These are phyloP conservation scores for Scolopax mira DNA, from an alignment of 2,113 vertebrate species.

Conservation along the genomic window DNA sequence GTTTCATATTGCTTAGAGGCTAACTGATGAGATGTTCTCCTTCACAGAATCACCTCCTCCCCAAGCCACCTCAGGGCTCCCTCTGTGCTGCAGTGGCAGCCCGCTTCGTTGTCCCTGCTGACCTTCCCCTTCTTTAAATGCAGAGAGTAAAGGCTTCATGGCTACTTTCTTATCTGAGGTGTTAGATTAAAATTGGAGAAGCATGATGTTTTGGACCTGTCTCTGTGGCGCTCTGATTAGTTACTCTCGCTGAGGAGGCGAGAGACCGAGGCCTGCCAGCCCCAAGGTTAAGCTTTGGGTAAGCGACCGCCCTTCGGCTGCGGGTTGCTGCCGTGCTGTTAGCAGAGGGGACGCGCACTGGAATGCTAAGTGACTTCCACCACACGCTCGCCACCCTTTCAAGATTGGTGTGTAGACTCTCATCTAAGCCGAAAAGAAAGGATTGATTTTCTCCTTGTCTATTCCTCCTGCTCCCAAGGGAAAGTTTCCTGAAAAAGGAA, in stretches of 20 bases:
- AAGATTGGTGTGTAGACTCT: not conserved
- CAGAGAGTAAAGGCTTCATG: not conserved
- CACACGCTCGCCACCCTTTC: not conserved
- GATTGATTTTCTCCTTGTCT: not conserved
- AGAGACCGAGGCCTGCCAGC: not conserved
- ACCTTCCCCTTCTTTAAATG: not conserved
- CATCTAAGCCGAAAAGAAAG: not conserved
- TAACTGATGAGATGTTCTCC: not conserved
- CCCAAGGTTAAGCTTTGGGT: constrained; percentile 40
- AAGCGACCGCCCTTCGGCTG: not conserved
- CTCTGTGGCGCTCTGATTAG: constrained; percentile 25
- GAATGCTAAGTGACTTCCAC: constrained; percentile 35
- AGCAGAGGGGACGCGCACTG: not conserved
- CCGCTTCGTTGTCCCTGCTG: not conserved
- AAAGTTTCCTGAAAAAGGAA: not conserved
- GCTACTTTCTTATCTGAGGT: not conserved
- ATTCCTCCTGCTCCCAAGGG: not conserved
- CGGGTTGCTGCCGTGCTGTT: not conserved
- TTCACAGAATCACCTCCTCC: not conserved
- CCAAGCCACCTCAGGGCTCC: not conserved
- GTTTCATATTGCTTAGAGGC: not conserved
- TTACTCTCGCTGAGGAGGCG: not conserved
- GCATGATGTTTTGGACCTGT: not conserved
- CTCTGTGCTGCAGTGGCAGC: not conserved
- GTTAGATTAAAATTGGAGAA: constrained; percentile 14